Conservation (phyloP, 2,888 invertebrate species). For the Drosophila subsilvestris region DNA sequence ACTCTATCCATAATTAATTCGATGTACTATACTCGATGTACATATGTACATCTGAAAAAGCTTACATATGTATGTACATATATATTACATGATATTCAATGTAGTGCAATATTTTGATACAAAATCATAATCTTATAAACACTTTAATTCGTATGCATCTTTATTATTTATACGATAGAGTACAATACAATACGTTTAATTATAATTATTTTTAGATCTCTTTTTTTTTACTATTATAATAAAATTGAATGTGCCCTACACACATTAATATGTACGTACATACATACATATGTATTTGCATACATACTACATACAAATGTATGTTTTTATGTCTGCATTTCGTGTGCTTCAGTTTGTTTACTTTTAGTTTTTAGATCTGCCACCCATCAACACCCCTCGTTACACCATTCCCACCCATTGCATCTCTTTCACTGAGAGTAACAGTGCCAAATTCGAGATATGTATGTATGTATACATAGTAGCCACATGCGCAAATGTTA, state of each 20-base stretch:
- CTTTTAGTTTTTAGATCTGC: constrained; percentile 52
- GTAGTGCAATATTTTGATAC: constrained; percentile 73
- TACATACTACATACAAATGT: constrained; percentile 3
- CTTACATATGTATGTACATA: constrained; percentile 13
- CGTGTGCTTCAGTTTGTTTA: constrained; percentile 72
- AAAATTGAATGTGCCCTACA: constrained; percentile 41
- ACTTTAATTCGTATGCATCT: constrained; percentile 39
- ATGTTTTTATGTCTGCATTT: constrained; percentile 32
- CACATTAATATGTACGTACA: constrained; percentile 1
- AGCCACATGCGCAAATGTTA: constrained; percentile 9
- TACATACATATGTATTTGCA: constrained; percentile 1
- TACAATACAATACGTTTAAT: constrained; percentile 8
- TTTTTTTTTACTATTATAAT: constrained; percentile 39
- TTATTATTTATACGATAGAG: constrained; percentile 39
- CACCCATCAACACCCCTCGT: background rate
- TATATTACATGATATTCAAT: constrained; percentile 38
- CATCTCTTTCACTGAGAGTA: constrained; percentile 20
- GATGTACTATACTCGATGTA: background rate
- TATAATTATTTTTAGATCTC: constrained; percentile 7
- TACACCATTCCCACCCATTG: constrained; percentile 20
- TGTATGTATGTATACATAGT: background rate
- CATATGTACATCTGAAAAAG: background rate
- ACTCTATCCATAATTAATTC: background rate
- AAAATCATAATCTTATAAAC: constrained; percentile 35
- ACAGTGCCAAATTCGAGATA: constrained; percentile 33